Evolutionary conservation across 2,113 vertebrate species (phyloP), one percentile per base, ranked within the genome.

Genomic region (Pelmatolapia mariae): DNA sequence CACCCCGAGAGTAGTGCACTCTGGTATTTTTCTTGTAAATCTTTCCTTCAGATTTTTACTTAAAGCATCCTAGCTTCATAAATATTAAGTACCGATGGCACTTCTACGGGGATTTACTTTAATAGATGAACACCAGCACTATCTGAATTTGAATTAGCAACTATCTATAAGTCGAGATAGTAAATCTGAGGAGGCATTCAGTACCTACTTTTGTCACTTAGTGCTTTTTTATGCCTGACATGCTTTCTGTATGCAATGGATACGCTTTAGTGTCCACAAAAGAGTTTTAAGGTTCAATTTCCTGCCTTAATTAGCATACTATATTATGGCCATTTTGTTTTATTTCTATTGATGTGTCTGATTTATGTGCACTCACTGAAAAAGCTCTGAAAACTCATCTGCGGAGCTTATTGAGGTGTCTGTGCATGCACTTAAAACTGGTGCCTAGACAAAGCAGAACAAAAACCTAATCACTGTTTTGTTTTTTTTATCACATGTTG

Each of bases 321-420:
- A 19, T 12, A 24, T 22, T 68, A 47, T 54, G 19, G n/a, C 56
- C 47, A 38, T 45, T 52, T 57, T 50, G 47, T 53, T 83, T 40
- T 40, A 83, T n/a, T 83, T 83, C 59, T 19, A 19, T 83, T 19
- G 29, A 9, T 76, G 68, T 83, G 36, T 73, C 9, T 68, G 45
- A 83, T 50, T 71, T 73, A 24, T 24, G 57, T 81, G 54, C 80
- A 78, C 73, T 52, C 57, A 33, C 26, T 57, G 73, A 78, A 78
- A 78, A 78, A 78, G 45, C 73, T 18, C 81, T 52, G 13, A 82
- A 22, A 45, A 38, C 19, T 78, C 18, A 52, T 78, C 19, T 53
- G 61, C 15, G 8, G 22, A 9, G 9, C 81, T 68, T 52, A 24
- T 36, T 38, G 31, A 83, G n/a, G 31, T 81, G 36, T 52, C 26